phyloP scores from a whole-genome alignment of 1,140 invertebrate genomes.

The Neodiprion lecontei region DNA sequence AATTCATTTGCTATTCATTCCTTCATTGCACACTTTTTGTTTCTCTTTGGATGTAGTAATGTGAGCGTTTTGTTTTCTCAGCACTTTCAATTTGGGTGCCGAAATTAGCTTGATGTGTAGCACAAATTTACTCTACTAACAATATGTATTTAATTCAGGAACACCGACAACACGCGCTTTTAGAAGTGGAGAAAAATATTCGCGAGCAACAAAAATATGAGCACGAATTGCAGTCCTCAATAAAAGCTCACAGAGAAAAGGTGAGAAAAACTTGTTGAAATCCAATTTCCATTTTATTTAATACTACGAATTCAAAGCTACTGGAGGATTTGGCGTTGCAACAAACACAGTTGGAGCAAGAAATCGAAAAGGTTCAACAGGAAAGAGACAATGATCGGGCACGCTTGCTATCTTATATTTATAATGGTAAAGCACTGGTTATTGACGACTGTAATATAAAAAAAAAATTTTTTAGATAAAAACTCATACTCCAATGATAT shows the following conservation, averaged over 20 bases:
- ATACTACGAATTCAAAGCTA: constrained; percentile 53
- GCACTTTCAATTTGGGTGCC: too few species aligned
- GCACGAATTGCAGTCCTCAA: constrained; percentile 59
- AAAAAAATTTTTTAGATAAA: neutral
- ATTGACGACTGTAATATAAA: neutral
- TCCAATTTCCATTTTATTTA: constrained; percentile 18
- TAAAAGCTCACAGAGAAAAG: constrained; percentile 64
- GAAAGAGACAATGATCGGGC: constrained; percentile 68
- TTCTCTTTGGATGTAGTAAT: too few species aligned
- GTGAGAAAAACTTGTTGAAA: constrained; percentile 40
- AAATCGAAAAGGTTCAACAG: constrained; percentile 72
- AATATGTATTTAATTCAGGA: constrained; percentile 48
- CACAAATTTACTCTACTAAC: neutral
- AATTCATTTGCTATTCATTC: too few species aligned
- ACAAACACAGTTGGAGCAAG: constrained; percentile 68
- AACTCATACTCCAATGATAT: constrained; percentile 11
- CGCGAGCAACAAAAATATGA: constrained; percentile 64
- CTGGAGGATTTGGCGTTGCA: constrained; percentile 68
- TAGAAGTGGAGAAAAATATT: constrained; percentile 65
- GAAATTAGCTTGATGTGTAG: constrained; percentile 2
- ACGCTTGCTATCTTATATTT: constrained; percentile 60
- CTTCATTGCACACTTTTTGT: too few species aligned
- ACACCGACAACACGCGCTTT: constrained; percentile 60
- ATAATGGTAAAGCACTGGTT: constrained; percentile 43
- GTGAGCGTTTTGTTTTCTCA: too few species aligned